phyloP scores from a whole-genome alignment of 1,140 invertebrate species.

The Agrypnia vestita region DNA sequence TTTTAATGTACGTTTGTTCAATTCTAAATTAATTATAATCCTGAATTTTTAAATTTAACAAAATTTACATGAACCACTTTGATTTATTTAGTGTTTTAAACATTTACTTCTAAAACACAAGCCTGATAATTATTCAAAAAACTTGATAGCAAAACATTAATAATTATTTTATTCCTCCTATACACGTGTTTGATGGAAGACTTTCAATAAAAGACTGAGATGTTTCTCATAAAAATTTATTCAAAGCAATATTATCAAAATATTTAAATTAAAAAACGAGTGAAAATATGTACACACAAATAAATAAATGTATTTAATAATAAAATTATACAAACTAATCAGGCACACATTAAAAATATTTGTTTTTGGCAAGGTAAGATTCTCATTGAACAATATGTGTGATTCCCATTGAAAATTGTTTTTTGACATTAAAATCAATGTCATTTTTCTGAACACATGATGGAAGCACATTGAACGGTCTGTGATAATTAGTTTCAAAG shows the following conservation, averaged over 20 bases:
- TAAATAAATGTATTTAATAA: slow-evolving; percentile 39
- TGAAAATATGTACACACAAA: slow-evolving; percentile 18
- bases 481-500: too few species aligned
- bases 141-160: not conserved
- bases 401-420: not conserved
- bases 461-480: too few species aligned
- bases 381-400: slow-evolving; percentile 19
- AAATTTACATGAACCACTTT: too few species aligned
- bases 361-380: slow-evolving; percentile 47
- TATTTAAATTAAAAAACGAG: slow-evolving; percentile 23
- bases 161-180: not conserved
- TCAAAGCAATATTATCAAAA: slow-evolving; percentile 37
- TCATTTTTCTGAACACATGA: too few species aligned
- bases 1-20: too few species aligned
- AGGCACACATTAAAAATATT: slow-evolving; percentile 42
- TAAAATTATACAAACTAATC: slow-evolving; percentile 37
- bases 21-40: too few species aligned
- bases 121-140: too few species aligned
- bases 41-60: too few species aligned
- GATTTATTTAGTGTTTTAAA: too few species aligned
- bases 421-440: too few species aligned
- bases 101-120: too few species aligned
- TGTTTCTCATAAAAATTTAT: slow-evolving; percentile 48
- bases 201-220: slow-evolving; percentile 6
- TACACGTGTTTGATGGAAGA: not conserved